Conservation (phyloP, 2,797 vertebrate species). For the Pagetopsis macropterus region DNA sequence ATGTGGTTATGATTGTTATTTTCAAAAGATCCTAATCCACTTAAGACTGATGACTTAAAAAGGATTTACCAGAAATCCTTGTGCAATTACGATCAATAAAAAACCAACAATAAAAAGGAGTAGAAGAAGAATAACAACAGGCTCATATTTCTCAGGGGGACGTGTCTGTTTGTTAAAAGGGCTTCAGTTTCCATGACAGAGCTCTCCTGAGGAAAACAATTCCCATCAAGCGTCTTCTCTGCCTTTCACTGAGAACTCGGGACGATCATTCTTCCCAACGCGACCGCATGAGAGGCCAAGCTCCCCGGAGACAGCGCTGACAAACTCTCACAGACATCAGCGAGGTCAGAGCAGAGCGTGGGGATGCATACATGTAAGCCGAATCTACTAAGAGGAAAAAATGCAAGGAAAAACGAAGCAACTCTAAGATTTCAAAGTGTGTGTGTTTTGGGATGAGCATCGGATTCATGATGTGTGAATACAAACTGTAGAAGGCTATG, state of each 20-base stretch:
- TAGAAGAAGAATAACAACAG: not conserved
- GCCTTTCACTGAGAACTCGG: constrained; percentile 62
- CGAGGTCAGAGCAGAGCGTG: constrained; percentile 20
- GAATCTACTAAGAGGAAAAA: constrained; percentile 11
- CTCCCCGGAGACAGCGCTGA: constrained; percentile 53
- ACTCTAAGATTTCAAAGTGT: not conserved
- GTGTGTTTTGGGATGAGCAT: not conserved
- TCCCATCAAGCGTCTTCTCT: constrained; percentile 36
- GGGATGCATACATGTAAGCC: not conserved
- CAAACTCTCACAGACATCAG: constrained; percentile 14
- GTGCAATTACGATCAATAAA: not conserved
- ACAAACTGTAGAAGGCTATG: too few species aligned
- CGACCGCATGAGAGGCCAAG: constrained; percentile 33
- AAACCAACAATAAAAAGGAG: not conserved
- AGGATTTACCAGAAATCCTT: constrained; percentile 8
- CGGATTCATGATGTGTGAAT: too few species aligned
- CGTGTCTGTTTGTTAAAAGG: constrained; percentile 35
- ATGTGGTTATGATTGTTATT: not conserved
- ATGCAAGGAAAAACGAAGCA: not conserved
- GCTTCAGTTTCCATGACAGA: constrained; percentile 68
- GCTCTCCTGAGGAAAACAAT: constrained; percentile 59
- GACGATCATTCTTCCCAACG: constrained; percentile 63
- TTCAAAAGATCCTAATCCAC: not conserved
- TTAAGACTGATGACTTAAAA: constrained; percentile 3
- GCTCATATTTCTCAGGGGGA: constrained; percentile 28